Conservation (phyloP, 2,888 invertebrate species). For the Cephus spinipes region DNA sequence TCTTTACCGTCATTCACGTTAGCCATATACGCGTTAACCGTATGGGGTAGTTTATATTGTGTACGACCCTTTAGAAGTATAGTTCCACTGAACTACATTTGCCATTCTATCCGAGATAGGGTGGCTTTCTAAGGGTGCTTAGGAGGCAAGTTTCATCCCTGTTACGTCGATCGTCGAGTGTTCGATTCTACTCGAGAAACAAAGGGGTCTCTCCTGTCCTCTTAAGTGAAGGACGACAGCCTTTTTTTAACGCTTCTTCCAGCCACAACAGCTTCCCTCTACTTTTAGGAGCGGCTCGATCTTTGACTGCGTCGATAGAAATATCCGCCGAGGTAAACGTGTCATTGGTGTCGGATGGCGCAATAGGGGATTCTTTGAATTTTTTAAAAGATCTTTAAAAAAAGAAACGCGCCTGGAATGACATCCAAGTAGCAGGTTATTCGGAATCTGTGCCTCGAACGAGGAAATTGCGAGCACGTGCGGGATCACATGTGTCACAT, state of each 20-base stretch:
- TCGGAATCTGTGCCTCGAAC: background rate
- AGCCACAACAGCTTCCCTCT: background rate
- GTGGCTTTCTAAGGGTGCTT: background rate
- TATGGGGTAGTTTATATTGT: background rate
- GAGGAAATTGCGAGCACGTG: slow-evolving; percentile 28
- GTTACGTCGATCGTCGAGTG: background rate
- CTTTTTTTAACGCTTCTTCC: background rate
- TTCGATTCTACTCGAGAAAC: background rate
- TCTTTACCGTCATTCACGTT: background rate
- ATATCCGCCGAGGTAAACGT: background rate
- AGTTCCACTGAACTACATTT: background rate
- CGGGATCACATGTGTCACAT: slow-evolving; percentile 25
- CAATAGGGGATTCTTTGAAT: background rate
- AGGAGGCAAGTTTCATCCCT: background rate
- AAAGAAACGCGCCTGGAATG: background rate
- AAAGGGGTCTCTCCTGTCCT: background rate
- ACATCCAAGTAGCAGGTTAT: background rate
- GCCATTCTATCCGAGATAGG: background rate
- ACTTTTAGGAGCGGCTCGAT: background rate
- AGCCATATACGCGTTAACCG: background rate
- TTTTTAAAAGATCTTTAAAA: background rate
- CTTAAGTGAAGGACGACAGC: background rate
- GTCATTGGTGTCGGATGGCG: background rate
- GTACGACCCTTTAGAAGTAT: background rate
- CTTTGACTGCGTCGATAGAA: background rate